Percentiles rank a stretch among this genome's conserved stretches.
These are phyloP conservation scores for Temnothorax curvispinosus DNA, from an alignment of 1,140 invertebrate genomes.

Conservation along the genomic window DNA sequence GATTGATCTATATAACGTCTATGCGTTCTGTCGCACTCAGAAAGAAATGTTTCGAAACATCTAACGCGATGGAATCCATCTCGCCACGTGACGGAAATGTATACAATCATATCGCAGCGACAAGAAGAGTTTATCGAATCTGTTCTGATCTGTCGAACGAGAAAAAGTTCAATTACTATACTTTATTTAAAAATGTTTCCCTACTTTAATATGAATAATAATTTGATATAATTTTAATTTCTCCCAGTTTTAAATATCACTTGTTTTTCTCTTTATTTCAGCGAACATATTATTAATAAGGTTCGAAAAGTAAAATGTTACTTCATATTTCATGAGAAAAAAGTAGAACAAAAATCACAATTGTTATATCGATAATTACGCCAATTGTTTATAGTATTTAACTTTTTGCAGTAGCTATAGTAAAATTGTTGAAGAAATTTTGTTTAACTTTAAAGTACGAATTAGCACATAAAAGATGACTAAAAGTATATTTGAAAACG, in stretches of 20 bases:
- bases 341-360: neutral
- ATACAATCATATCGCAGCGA: neutral
- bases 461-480: neutral
- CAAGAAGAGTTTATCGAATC: constrained; percentile 1
- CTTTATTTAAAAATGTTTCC: neutral
- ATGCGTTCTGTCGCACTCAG: neutral
- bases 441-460: neutral
- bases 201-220: neutral
- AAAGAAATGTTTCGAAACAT: constrained; percentile 19
- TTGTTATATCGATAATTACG: neutral
- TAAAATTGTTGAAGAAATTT: neutral
- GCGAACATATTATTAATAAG: neutral
- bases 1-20: neutral
- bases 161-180: neutral
- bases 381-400: neutral
- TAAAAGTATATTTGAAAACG: constrained; percentile 36
- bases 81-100: neutral
- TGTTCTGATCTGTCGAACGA: neutral
- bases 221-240: neutral
- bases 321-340: neutral
- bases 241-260: neutral
- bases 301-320: neutral
- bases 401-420: neutral
- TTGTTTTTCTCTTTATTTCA: neutral
- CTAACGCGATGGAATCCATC: neutral